Conservation (phyloP, 30 jellyfish, hydroid and myxozoan species). For the Aurelia sp. region DNA sequence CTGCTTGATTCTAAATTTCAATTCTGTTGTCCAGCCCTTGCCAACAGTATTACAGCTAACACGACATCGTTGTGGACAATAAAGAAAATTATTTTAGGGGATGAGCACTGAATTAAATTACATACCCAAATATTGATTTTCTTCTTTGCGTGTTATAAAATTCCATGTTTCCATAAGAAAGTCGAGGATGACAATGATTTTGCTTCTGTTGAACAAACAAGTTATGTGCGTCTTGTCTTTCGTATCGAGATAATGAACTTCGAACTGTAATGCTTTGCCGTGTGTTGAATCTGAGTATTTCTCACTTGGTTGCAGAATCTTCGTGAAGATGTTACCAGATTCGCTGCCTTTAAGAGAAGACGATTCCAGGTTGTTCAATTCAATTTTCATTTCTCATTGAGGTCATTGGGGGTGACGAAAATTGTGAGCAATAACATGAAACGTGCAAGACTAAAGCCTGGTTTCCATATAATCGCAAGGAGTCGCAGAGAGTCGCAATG, state of each 20-base stretch:
- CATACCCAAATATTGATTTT: slow-evolving; percentile 78
- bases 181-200: slow-evolving; percentile 80
- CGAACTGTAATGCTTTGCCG: slow-evolving; percentile 87
- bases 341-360: slow-evolving; percentile 22
- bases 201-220: slow-evolving; percentile 89
- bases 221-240: slow-evolving; percentile 82
- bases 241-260: slow-evolving; percentile 96
- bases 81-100: too few relatives aligned
- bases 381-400: neutral
- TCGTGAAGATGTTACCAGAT: slow-evolving; percentile 69
- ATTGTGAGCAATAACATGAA: too few relatives aligned
- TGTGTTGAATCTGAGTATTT: slow-evolving; percentile 29
- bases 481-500: too few relatives aligned
- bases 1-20: too few relatives aligned
- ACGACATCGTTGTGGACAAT: too few relatives aligned
- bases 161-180: slow-evolving; percentile 83
- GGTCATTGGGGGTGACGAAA: too few relatives aligned
- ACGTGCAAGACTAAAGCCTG: too few relatives aligned
- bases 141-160: slow-evolving; percentile 87
- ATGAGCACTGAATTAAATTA: neutral
- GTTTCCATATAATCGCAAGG: too few relatives aligned
- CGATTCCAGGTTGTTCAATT: neutral
- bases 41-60: too few relatives aligned
- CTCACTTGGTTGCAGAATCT: slow-evolving; percentile 83
- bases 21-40: too few relatives aligned